Percentiles rank a stretch among this genome's conserved stretches.
Evolutionary conservation across 2,113 vertebrate species (phyloP).

Genomic region (Perca flavescens): DNA sequence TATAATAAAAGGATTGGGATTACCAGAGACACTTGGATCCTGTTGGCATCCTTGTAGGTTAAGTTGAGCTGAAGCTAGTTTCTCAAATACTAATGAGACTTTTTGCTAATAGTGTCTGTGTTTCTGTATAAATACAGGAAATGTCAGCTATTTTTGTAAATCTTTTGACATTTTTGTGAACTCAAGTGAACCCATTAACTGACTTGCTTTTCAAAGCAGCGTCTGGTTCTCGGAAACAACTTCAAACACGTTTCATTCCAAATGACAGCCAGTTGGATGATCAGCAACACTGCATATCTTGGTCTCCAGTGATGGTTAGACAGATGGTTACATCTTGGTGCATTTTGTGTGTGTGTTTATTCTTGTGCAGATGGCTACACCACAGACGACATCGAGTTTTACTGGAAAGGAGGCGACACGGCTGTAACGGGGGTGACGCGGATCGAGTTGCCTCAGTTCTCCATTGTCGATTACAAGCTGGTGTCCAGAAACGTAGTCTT

Average conservation of each 20-base stretch:
- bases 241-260: conserved; percentile 68
- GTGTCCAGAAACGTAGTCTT: conserved; percentile 96
- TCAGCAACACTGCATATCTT: conserved; percentile 73
- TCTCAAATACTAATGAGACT: not conserved
- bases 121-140: not conserved
- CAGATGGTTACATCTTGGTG: conserved; percentile 81
- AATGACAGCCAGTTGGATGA: conserved; percentile 69
- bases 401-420: conserved; percentile 93
- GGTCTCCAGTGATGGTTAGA: conserved; percentile 66
- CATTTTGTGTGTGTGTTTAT: conserved; percentile 39
- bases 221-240: conserved; percentile 65
- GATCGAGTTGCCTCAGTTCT: conserved; percentile 95
- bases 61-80: not conserved
- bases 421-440: conserved; percentile 94
- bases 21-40: not conserved
- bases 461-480: conserved; percentile 95
- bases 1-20: not conserved
- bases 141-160: conserved; percentile 23
- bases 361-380: conserved; percentile 92
- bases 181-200: conserved; percentile 37
- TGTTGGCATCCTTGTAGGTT: not conserved
- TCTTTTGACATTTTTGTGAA: conserved; percentile 46
- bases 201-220: conserved; percentile 54
- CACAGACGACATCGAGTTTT: conserved; percentile 97
- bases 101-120: not conserved